A percentile compares a stretch with the other conserved stretches of the same genome.
These are phyloP conservation scores for Melanocharis versteri DNA, from an alignment of 2,113 vertebrate genomes.

Conservation along the genomic window DNA sequence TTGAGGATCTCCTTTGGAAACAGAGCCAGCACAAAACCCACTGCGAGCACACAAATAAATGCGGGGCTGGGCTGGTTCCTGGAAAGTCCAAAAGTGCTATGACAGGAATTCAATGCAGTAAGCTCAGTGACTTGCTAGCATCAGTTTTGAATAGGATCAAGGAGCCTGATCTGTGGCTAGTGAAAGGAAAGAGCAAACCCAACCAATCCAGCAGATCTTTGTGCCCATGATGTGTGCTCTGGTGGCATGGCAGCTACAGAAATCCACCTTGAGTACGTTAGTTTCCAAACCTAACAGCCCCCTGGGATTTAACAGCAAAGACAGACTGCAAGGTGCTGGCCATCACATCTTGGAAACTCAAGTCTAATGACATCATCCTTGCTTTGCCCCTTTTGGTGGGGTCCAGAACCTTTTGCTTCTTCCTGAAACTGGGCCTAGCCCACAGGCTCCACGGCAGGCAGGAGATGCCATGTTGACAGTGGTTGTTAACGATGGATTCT, in stretches of 20 bases:
- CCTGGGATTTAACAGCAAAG: neutral
- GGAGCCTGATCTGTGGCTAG: neutral
- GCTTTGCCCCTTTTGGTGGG: neutral
- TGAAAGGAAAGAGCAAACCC: neutral
- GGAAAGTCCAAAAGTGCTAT: neutral
- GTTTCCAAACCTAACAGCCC: neutral
- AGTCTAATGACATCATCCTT: neutral
- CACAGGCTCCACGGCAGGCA: neutral
- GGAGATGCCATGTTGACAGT: neutral
- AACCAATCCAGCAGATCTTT: neutral
- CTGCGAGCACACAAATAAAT: neutral
- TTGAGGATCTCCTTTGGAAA: neutral
- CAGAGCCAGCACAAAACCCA: rapidly evolving
- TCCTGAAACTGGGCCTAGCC: neutral
- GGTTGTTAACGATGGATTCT: neutral
- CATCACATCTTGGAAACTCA: neutral
- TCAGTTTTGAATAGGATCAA: neutral
- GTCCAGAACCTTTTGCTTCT: neutral
- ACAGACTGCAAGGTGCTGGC: neutral
- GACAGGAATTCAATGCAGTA: neutral
- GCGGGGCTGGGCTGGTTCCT: neutral
- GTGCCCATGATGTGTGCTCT: neutral
- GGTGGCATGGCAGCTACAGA: neutral
- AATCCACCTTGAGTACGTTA: neutral
- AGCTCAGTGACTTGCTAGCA: neutral